Evolutionary conservation across 2,888 invertebrate species (phyloP), one percentile per base, ranked within the genome.

Genomic region (Ichneumoninae sp.): DNA sequence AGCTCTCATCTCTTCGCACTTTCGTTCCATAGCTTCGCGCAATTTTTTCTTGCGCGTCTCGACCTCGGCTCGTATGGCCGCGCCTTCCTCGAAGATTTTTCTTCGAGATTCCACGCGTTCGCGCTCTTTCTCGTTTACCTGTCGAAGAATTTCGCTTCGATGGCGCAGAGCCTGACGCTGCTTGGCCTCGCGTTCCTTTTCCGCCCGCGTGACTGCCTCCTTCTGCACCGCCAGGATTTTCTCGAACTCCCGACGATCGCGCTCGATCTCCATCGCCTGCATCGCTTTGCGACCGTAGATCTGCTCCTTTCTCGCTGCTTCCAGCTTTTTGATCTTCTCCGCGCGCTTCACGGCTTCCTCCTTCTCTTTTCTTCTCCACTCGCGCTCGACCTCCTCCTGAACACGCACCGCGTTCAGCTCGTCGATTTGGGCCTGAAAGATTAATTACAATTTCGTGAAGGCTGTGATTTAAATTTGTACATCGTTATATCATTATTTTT

Each of bases 71-170:
- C 95, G 94, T 77, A 96, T 93, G 0, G 96, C 96, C 33, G 95
- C 94, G 0, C 96, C 96, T 90, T 97, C 96, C 88, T 96, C 96
- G 90, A 95, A 96, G 71, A 95, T 94, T 90, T 94, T 95, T 90
- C 96, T 95, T 3, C 96, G 94, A 13, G 94, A 90, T 57, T 95
- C 94, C 22, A 96, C 96, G 94, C 95, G 95, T 84, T 96, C 95
- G 7, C 95, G 94, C 91, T 97, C 96, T 88, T 96, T 97, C 86
- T 96, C 95, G 89, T 96, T 96, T 69, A 97, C 94, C 93, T 96
- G 96, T 87, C 95, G 95, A 92, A 97, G 94, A 70, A 97, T 95
- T 88, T 95, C 96, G 81, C 94, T 95, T 1, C 96, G 94, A 87
- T 96, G 95, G 30, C 94, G 91, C 62, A 95, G 94, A 0, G 95